Evolutionary conservation across 1,140 invertebrate genomes (phyloP), one percentile per base, ranked within the genome.

Genomic region (Ectropis grisescens): DNA sequence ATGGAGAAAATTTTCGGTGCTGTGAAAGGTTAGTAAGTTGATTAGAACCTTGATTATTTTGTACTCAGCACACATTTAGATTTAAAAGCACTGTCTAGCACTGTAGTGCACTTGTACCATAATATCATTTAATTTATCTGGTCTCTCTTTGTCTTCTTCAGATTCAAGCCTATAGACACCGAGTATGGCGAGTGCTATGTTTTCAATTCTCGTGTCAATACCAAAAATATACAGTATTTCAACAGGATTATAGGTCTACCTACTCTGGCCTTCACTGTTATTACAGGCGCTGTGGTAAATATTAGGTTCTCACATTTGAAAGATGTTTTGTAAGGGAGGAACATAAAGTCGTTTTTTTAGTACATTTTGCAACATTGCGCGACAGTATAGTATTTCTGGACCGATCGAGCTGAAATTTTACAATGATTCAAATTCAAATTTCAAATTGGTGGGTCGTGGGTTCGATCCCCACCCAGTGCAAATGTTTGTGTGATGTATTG

Each of bases 121-220:
- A 22, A 22, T 22, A 5, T 22, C 9, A 22, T 9, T 22, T 22
- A 4, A 5, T 22, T 22, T 4, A 22, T 4, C 9, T 4, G 19
- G 4, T 22, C 4, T 22, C 19, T n/a, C n/a, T n/a, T n/a, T n/a
- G n/a, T n/a, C n/a, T n/a, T 26, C 10, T 25, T 39, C 41, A 74
- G 69, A 24, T 74, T 74, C 32, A 36, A 31, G 4, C 53, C 59
- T 0, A 37, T 65, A 3, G 23, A 53, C n/a, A 72, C 68, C 0
- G 69, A 78, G 34, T 74, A 60, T 13, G 72, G 72, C 0, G 16
- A 30, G 9, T 78, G 72, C 38, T 74, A 47, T 15, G 37, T 43
- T 0, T 78, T 78, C 29, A 78, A 78, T 33, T 65, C 69, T 2
- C 49, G 41, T 1, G 22, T 39, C 4, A 44, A 36, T 1, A 58